Base-by-base conservation (phyloP, 2,888 invertebrate genomes). In the Julus scandinavius region DNA sequence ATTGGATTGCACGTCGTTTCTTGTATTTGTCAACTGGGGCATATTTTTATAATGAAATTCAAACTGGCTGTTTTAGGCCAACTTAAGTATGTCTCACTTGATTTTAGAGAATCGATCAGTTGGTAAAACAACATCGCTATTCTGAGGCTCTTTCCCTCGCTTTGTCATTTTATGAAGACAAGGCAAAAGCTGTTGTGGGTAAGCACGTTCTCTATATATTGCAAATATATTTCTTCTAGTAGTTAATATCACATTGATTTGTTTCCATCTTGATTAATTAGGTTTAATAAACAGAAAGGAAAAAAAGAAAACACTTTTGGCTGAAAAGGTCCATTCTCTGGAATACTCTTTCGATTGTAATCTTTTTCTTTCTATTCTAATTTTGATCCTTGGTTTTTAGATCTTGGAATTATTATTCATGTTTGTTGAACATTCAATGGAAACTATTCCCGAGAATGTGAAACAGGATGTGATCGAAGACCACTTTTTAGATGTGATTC, bases 121-220 rank as follows among this genome's bases (percentile, higher is more conserved):
- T 93, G 58, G 91, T 93, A 41, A 93, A 93, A 89, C 93, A 93
- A 90, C 91, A 93, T 89, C 92, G 93, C 88, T 94, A 93, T 90
- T 92, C 93, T 17, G 94, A 94, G 91, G 95, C 95, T 3, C 91
- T 95, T 83, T 93, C 93, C 29, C 91, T 95, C 80, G 94, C 94
- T 11, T 92, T 94, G 89, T 94, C 94, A 7, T 94, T 95, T 91
- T 94, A 94, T 90, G 93, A 94, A 89, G 95, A 95, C 88, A 94
- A 94, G 90, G 95, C 93, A 1, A 95, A 95, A 91, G 94, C 94
- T 20, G 94, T 95, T 0, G 93, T 94, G 1, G 94, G 94, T 86
- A 41, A n/a, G 85, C 17, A 9, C 45, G 1, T 45, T 49, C 29
- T 17, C 29, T 54, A 86, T 49, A 15, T n/a, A 29, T 86, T 15